Evolutionary conservation across 2,888 invertebrate genomes (phyloP).

Genomic region (Drosophila merina): DNA sequence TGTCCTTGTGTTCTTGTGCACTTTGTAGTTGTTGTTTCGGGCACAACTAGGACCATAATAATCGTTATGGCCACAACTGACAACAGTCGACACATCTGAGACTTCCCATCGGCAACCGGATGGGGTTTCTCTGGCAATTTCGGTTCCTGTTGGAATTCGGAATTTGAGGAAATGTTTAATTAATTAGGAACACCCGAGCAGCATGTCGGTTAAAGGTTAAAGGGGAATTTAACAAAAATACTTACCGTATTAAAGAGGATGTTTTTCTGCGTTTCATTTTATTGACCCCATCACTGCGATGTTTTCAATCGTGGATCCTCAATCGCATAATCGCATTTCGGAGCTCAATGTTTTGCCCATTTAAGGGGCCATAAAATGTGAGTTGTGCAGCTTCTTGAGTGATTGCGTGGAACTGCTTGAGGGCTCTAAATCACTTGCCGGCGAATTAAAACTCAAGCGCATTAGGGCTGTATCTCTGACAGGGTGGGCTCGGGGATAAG

Average conservation of each 20-base stretch:
- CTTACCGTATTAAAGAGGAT: not conserved
- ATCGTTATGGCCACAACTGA: constrained; percentile 37
- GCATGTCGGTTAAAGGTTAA: not conserved
- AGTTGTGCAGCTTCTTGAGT: constrained; percentile 20
- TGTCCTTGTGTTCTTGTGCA: constrained; percentile 3
- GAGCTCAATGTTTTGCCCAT: constrained; percentile 25
- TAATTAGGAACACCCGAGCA: constrained; percentile 23
- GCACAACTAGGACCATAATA: constrained; percentile 36
- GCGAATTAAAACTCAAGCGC: constrained; percentile 68
- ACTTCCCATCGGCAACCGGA: constrained; percentile 19
- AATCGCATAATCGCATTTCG: not conserved
- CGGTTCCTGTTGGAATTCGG: constrained; percentile 10
- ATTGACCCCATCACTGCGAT: not conserved
- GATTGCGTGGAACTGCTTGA: constrained; percentile 29
- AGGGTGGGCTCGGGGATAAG: constrained; percentile 23
- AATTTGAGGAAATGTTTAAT: constrained; percentile 31
- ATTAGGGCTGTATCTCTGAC: constrained; percentile 59
- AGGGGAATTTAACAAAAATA: not conserved
- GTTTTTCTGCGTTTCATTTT: constrained; percentile 1
- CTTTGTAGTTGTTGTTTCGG: constrained; percentile 4
- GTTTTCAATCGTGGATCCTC: not conserved
- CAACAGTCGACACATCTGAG: constrained; percentile 23
- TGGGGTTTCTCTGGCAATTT: constrained; percentile 11
- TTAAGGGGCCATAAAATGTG: constrained; percentile 25
- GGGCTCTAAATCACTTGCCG: constrained; percentile 60